Percentiles rank a stretch among this genome's conserved stretches.
phyloP scores from a whole-genome alignment of 2,888 invertebrate genomes.

The Phoronis australis region DNA sequence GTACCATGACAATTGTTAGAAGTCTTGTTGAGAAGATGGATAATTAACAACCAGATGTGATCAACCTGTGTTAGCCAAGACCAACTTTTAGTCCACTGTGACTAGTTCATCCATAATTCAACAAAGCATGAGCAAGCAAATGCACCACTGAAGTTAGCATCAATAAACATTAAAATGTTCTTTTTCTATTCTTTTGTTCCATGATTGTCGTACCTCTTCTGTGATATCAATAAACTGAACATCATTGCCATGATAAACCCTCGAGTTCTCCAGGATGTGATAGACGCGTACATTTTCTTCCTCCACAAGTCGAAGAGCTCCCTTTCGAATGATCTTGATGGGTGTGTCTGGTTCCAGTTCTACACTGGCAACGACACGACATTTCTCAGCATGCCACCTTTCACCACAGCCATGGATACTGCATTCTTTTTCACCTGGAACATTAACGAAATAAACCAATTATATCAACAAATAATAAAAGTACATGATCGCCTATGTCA shows the following conservation, averaged over 20 bases:
- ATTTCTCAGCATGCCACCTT: slow-evolving; percentile 61
- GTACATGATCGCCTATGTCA: neutral
- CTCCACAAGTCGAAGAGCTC: slow-evolving; percentile 41
- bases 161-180: neutral
- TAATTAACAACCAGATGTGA: too few species aligned
- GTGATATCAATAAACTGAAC: slow-evolving; percentile 72
- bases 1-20: too few species aligned
- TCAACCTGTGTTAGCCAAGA: too few species aligned
- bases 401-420: slow-evolving; percentile 72
- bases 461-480: slow-evolving; percentile 3
- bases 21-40: too few species aligned
- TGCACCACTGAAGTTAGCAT: too few species aligned
- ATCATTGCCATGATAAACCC: slow-evolving; percentile 78
- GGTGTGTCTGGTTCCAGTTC: slow-evolving; percentile 63
- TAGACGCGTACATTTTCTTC: slow-evolving; percentile 67
- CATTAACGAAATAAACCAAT: slow-evolving; percentile 2
- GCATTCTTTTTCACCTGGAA: slow-evolving; percentile 62
- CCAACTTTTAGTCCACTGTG: too few species aligned
- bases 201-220: slow-evolving; percentile 51
- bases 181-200: neutral
- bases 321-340: slow-evolving; percentile 60
- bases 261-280: slow-evolving; percentile 77
- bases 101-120: too few species aligned
- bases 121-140: too few species aligned
- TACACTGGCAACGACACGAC: slow-evolving; percentile 59